A percentile compares a stretch with the other conserved stretches of the same genome.
Conservation (phyloP, 1,140 invertebrate genomes). For the Drosophila parvula region DNA sequence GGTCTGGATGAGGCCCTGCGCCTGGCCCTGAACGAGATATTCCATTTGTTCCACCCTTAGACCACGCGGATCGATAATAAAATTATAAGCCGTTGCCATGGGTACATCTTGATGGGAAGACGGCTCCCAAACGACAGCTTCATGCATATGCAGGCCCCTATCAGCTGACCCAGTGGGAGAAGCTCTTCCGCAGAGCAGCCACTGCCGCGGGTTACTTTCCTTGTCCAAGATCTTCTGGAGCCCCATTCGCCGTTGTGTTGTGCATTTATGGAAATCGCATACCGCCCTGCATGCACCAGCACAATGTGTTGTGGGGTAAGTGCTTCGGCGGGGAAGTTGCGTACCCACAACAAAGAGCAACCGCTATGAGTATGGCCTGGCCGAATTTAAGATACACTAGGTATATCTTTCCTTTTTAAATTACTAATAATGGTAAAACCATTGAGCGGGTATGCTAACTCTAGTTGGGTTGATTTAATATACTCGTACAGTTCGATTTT, state of each 20-base stretch:
- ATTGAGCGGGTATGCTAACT: no score
- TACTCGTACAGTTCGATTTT: no score
- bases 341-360: constrained; percentile 37
- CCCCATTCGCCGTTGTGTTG: constrained; percentile 45
- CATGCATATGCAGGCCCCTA: constrained; percentile 27
- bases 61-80: constrained; percentile 15
- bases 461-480: no score
- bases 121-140: constrained; percentile 7
- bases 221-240: constrained; percentile 46
- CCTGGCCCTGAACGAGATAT: constrained; percentile 18
- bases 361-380: neutral
- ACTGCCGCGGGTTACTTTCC: constrained; percentile 22
- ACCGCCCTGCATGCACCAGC: constrained; percentile 17
- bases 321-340: constrained; percentile 41
- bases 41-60: constrained; percentile 11
- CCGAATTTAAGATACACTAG: constrained; percentile 5
- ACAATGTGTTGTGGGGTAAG: constrained; percentile 31
- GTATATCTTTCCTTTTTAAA: no score
- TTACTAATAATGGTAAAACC: no score
- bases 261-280: constrained; percentile 74
- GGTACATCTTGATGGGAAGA: constrained; percentile 1
- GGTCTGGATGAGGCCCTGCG: constrained; percentile 5
- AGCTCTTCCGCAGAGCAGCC: neutral
- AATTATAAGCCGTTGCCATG: constrained; percentile 10
- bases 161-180: constrained; percentile 18